phyloP scores from a whole-genome alignment of 2,797 vertebrate genomes.

The Acrocephalus scirpaceus region DNA sequence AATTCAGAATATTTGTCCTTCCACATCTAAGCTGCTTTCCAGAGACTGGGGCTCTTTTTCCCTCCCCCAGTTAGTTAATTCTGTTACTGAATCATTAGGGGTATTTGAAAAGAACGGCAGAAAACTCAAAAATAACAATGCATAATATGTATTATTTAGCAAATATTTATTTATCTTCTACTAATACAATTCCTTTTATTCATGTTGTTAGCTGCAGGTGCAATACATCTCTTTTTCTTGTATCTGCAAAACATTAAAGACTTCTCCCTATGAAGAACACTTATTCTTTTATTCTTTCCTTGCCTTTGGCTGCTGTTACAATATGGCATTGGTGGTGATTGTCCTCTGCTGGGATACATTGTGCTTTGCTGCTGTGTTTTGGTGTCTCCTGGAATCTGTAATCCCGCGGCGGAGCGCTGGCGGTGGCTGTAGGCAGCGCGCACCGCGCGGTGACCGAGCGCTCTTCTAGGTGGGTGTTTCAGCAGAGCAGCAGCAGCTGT shows the following conservation, averaged over 20 bases:
- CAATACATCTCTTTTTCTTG: not conserved
- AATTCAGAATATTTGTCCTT: constrained; percentile 8
- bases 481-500: not conserved
- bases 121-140: not conserved
- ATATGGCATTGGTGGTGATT: not conserved
- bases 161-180: constrained; percentile 32
- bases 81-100: not conserved
- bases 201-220: not conserved
- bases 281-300: not conserved
- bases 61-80: not conserved
- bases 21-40: not conserved
- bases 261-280: not conserved
- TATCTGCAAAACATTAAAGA: not conserved
- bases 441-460: not conserved
- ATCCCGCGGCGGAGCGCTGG: not conserved
- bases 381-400: not conserved
- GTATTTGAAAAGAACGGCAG: not conserved
- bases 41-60: accelerated
- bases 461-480: not conserved
- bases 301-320: constrained; percentile 17
- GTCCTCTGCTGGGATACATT: not conserved
- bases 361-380: not conserved
- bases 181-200: not conserved
- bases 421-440: not conserved
- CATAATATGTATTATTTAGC: not conserved